Conservation (phyloP, 2,888 invertebrate genomes). For the Byasa hedistus region DNA sequence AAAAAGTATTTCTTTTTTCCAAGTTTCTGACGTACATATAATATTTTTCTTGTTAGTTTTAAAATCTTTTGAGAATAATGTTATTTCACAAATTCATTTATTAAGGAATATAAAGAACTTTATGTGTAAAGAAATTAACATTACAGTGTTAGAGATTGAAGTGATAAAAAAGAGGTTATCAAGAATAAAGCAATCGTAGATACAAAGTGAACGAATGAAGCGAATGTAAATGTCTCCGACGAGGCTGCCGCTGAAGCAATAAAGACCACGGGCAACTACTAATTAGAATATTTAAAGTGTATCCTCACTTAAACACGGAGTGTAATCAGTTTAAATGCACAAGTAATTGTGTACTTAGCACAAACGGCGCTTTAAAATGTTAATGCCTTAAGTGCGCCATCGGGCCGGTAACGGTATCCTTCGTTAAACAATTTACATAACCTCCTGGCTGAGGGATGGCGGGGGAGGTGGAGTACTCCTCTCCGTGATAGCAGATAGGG, state of each 20-base stretch:
- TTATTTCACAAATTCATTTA: too few relatives aligned
- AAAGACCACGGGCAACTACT: slow-evolving; percentile 40
- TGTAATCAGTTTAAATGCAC: slow-evolving; percentile 67
- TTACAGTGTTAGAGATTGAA: neutral
- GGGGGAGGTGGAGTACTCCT: slow-evolving; percentile 17
- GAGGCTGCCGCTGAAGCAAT: slow-evolving; percentile 25
- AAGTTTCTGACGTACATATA: too few relatives aligned
- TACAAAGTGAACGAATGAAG: slow-evolving; percentile 27
- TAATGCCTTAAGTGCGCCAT: slow-evolving; percentile 68
- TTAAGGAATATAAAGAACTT: too few relatives aligned
- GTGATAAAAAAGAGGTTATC: neutral
- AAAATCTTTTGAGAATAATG: too few relatives aligned
- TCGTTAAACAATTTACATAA: slow-evolving; percentile 73
- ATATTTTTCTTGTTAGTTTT: too few relatives aligned
- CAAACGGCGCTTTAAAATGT: slow-evolving; percentile 71
- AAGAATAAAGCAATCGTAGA: slow-evolving; percentile 2
- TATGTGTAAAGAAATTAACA: neutral
- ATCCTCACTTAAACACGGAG: slow-evolving; percentile 41
- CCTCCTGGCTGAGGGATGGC: slow-evolving; percentile 44
- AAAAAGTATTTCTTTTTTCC: neutral
- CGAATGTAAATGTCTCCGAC: slow-evolving; percentile 22
- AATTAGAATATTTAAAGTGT: slow-evolving; percentile 60
- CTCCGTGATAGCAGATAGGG: slow-evolving; percentile 19
- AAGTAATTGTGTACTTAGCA: slow-evolving; percentile 70
- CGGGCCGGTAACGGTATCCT: slow-evolving; percentile 56